These are phyloP conservation scores for Onthophagus sagittarius DNA, from an alignment of 2,888 invertebrate genomes.

Conservation along the genomic window DNA sequence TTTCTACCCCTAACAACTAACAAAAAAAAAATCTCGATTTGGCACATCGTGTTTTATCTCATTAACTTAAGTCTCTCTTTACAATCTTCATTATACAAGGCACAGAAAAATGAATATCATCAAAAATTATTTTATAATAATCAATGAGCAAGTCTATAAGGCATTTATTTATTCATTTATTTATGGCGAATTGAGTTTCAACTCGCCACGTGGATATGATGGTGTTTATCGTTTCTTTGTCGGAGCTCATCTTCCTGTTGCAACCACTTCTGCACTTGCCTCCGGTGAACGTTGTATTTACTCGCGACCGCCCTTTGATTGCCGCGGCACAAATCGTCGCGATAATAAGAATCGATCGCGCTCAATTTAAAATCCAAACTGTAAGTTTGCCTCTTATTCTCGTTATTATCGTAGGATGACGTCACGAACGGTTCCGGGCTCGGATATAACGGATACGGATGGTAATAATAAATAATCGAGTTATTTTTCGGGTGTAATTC, in stretches of 20 bases:
- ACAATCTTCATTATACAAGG: neutral
- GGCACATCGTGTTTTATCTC: neutral
- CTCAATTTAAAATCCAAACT: conserved; percentile 55
- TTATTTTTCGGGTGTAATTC: conserved; percentile 48
- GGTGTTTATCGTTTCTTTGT: conserved; percentile 36
- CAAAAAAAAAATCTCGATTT: neutral
- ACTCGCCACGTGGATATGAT: neutral
- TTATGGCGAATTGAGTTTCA: neutral
- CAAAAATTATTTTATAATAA: neutral
- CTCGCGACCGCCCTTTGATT: conserved; percentile 50
- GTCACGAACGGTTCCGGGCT: conserved; percentile 24
- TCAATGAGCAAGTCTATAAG: neutral
- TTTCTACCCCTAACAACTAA: neutral
- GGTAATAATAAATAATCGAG: conserved; percentile 49
- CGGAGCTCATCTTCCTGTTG: conserved; percentile 51
- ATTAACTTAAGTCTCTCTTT: neutral
- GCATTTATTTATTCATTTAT: too few relatives aligned
- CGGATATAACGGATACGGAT: conserved; percentile 38
- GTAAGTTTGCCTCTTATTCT: conserved; percentile 45
- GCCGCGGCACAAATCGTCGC: conserved; percentile 46
- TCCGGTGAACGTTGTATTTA: conserved; percentile 50
- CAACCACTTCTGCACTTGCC: conserved; percentile 57
- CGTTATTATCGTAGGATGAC: conserved; percentile 31
- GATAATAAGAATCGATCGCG: conserved; percentile 54
- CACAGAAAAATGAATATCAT: neutral